Conservation (phyloP, 1,140 invertebrate genomes). For the Teleogryllus occipitalis region DNA sequence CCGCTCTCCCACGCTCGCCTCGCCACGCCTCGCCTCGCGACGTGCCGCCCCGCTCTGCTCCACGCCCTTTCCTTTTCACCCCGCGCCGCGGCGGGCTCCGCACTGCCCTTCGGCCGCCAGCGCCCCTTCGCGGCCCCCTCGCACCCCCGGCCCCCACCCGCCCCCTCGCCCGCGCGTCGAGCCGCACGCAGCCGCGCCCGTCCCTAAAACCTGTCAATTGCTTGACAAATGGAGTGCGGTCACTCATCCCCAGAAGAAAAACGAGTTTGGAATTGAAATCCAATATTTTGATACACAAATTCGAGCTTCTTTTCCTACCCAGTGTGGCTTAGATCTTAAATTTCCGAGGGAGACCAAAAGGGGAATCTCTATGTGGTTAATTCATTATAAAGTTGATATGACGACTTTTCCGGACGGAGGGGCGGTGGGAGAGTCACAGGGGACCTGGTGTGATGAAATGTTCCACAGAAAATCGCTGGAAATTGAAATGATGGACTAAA, state of each 20-base stretch:
- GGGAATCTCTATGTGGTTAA: slow-evolving; percentile 6
- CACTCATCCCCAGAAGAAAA: slow-evolving; percentile 38
- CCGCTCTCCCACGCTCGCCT: not conserved
- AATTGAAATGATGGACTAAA: not conserved
- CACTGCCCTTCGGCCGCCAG: not conserved
- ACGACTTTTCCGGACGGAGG: not conserved
- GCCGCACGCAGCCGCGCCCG: not conserved
- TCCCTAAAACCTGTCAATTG: slow-evolving; percentile 18
- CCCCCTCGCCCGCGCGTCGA: not conserved
- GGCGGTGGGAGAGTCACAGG: not conserved
- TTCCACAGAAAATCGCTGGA: not conserved
- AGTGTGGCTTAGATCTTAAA: slow-evolving; percentile 5
- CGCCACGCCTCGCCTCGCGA: too few species aligned
- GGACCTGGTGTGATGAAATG: not conserved
- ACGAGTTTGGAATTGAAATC: slow-evolving; percentile 45
- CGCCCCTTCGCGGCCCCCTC: not conserved
- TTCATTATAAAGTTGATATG: slow-evolving; percentile 1
- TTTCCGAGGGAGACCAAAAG: not conserved
- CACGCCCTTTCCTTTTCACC: slow-evolving; percentile 17
- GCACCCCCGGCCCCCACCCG: not conserved
- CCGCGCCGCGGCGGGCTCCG: not conserved
- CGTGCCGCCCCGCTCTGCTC: not conserved
- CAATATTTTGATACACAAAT: slow-evolving; percentile 31
- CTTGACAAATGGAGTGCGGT: slow-evolving; percentile 28
- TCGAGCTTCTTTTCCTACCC: slow-evolving; percentile 7